Evolutionary conservation across 2,888 invertebrate species (phyloP).

Genomic region (Meandrusa payeni): DNA sequence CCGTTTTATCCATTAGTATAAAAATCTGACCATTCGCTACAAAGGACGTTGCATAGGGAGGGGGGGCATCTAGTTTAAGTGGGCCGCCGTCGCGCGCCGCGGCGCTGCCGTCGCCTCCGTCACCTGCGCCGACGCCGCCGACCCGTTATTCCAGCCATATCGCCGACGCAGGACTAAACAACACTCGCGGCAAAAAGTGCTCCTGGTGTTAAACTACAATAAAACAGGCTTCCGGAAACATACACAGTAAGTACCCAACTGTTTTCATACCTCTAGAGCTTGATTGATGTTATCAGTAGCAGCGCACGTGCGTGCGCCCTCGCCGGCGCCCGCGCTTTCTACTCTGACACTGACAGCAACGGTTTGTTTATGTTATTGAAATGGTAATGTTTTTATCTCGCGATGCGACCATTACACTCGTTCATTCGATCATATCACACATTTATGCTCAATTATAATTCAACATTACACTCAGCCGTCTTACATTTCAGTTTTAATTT

Average conservation of each 20-base stretch:
- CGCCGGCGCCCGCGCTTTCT: constrained; percentile 39
- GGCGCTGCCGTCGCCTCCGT: constrained; percentile 58
- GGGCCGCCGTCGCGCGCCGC: constrained; percentile 63
- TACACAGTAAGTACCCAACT: constrained; percentile 26
- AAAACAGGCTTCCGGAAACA: constrained; percentile 25
- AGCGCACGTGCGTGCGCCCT: too few species aligned
- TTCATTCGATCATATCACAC: too few species aligned
- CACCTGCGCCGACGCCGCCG: constrained; percentile 48
- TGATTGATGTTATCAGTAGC: constrained; percentile 8
- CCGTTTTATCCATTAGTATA: background rate
- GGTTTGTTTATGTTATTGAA: constrained; percentile 51
- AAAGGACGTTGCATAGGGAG: constrained; percentile 38
- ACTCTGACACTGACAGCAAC: constrained; percentile 54
- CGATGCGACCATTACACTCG: constrained; percentile 20
- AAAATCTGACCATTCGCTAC: constrained; percentile 9
- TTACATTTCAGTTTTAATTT: background rate
- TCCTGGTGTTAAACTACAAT: constrained; percentile 9
- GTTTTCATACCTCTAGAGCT: background rate
- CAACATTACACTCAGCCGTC: too few species aligned
- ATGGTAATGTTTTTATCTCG: constrained; percentile 26
- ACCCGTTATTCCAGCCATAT: constrained; percentile 34
- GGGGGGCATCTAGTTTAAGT: constrained; percentile 37
- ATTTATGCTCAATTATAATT: background rate
- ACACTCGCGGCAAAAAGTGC: constrained; percentile 24
- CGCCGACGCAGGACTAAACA: constrained; percentile 30